Evolutionary conservation across 2,888 invertebrate species (phyloP), one percentile per base, ranked within the genome.

Genomic region (Brachynemurus nebulosus): DNA sequence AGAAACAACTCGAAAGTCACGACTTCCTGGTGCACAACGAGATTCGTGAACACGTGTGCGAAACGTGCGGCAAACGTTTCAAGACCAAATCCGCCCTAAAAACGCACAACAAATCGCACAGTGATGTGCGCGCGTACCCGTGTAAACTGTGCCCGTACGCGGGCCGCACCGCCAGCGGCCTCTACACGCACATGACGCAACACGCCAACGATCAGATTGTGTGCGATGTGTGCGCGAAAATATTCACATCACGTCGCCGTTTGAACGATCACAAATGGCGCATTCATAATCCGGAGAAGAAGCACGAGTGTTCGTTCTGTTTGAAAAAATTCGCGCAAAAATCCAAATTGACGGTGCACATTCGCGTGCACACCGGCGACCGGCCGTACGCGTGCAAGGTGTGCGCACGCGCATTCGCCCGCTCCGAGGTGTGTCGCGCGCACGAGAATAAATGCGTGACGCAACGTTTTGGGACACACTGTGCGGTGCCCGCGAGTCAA

Each of bases 1-100:
- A 52, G 30, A 52, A 54, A 21, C 47, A 51, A 6, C 33, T 55
- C 16, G 53, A 53, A 34, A 53, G 49, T 33, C 54, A 55, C 25
- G 44, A 52, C 23, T 50, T 52, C 37, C 52, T 53, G 9, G 51
- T 52, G 5, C 54, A 55, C 25, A 50, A 41, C 3, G 51, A 52
- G 9, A 44, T 52, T 7, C 52, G 52, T 45, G 55, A 53, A 2
- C 50, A 50, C 30, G 50, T 55, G 12, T 55, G 55, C 35, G 49
- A 55, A 25, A 47, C 53, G n/a, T 55, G 55, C 25, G 55, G 55
- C 7, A 55, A 53, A 42, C 55, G 54, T 38, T 52, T 50, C 23
- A 53, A 53, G 30, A 55, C 54, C 33, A 53, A 55, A 42, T 50
- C 54, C 4, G 54, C 55, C 3, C 52, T 54, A 49, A 54, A 51